Conservation (phyloP, 2,888 invertebrate species). For the Odontocerum albicorne region DNA sequence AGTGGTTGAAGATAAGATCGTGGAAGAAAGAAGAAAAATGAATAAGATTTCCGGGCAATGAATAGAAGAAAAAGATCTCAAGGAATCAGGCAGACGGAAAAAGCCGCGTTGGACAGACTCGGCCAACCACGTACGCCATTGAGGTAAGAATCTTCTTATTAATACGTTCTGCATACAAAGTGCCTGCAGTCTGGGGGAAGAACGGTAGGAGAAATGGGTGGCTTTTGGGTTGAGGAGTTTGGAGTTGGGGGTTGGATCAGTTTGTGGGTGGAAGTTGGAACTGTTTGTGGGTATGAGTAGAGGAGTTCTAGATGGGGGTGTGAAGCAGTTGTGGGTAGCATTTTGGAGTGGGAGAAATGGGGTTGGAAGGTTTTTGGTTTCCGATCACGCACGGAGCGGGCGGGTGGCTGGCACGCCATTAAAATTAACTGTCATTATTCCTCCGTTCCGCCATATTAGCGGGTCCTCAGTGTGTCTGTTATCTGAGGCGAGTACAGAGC, state of each 20-base stretch:
- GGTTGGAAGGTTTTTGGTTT: constrained; percentile 25
- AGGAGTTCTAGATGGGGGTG: background rate
- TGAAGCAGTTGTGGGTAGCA: constrained; percentile 6
- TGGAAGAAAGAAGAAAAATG: background rate
- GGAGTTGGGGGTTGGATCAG: too few relatives aligned
- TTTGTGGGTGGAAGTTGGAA: too few relatives aligned
- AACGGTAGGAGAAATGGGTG: background rate
- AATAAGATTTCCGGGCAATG: too few relatives aligned
- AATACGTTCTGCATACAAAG: constrained; percentile 35
- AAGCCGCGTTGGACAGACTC: background rate
- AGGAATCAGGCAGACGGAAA: constrained; percentile 2
- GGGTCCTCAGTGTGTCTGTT: constrained; percentile 2
- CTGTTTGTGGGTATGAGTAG: too few relatives aligned
- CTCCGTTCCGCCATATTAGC: constrained; percentile 25
- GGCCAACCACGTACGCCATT: constrained; percentile 19
- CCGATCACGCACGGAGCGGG: constrained; percentile 31
- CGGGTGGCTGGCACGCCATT: constrained; percentile 26
- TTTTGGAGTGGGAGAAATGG: constrained; percentile 17
- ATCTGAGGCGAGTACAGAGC: background rate
- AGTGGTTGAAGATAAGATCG: too few relatives aligned
- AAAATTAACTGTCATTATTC: constrained; percentile 36
- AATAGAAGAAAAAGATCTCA: background rate
- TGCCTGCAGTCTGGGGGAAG: constrained; percentile 25
- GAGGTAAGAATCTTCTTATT: constrained; percentile 29
- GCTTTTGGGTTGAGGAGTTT: background rate